Base-by-base conservation (phyloP, 1,140 invertebrate genomes). In the Eupristina koningsbergeri region DNA sequence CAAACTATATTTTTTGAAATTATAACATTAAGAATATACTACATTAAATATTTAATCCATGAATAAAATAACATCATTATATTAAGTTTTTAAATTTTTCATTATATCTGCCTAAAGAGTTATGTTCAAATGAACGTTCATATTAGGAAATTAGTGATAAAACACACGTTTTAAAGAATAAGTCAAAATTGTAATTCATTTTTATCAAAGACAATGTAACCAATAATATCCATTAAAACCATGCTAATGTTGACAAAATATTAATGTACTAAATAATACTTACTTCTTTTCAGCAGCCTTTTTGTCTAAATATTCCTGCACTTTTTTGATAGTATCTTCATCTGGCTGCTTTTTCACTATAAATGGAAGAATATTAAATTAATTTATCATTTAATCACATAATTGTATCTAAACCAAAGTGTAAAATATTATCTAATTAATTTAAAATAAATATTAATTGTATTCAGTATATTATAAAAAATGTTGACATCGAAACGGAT, bases 281-380 rank as follows among this genome's bases (percentile, higher is more conserved):
- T 87, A 91, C 90, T 88, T 91, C 11, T 91, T 89, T 86, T 92
- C 89, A 71, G 89, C 89, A 64, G 88, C 89, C 45, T 88, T 87
- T 31, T 89, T 90, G 29, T 88, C 85, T 31, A 92, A 87, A 53
- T 89, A 91, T 71, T 87, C 87, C 50, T 91, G 88, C 41, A 88
- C 88, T 83, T 86, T 89, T 41, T 67, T 88, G 6, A 89, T 84
- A 13, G 90, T 88, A 64, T 89, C 89, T 36, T 88, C 86, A 34
- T 86, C 88, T 0, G 88, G 85, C 9, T 86, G 80, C n/a, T 80
- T 86, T 84, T 76, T 81, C 41, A 84, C 85, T 86, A 53, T 19
- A 80, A 76, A 82, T 15, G 19, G 7, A 75, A 22, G 36, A 80
- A 58, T 19, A 58, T 64, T 45, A 67, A 69, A n/a, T n/a, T 71